These are phyloP conservation scores for Habropoda laboriosa DNA, from an alignment of 1,140 invertebrate species.

Conservation along the genomic window DNA sequence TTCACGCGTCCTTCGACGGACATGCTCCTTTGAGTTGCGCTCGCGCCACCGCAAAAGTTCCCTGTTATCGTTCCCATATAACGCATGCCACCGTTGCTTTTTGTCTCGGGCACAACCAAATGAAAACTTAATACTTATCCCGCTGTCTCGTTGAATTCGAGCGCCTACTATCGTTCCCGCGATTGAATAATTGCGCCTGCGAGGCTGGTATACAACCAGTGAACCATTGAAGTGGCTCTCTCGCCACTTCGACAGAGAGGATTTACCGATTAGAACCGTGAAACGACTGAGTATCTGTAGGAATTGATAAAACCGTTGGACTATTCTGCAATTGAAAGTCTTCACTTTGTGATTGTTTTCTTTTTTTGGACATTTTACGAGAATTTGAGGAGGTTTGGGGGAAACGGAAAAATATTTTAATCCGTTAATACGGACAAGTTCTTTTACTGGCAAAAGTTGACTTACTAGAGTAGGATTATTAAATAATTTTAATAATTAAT, in stretches of 20 bases:
- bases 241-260: neutral
- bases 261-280: neutral
- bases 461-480: too few species aligned
- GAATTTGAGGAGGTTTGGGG: too few species aligned
- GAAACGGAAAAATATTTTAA: too few species aligned
- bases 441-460: too few species aligned
- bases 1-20: constrained; percentile 44
- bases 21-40: constrained; percentile 25
- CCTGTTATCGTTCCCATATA: constrained; percentile 22
- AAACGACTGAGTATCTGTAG: neutral
- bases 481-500: too few species aligned
- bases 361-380: too few species aligned
- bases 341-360: too few species aligned
- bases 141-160: constrained; percentile 2
- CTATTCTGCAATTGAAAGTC: too few species aligned
- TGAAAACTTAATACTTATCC: constrained; percentile 34
- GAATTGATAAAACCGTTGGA: neutral
- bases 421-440: too few species aligned
- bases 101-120: neutral
- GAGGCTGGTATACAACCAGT: too few species aligned
- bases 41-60: neutral
- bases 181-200: constrained; percentile 6
- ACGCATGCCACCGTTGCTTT: neutral
- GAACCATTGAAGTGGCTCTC: neutral
- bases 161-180: constrained; percentile 15